These are phyloP conservation scores for Crypturellus tataupa DNA, from an alignment of 2,797 vertebrate genomes.

Conservation along the genomic window DNA sequence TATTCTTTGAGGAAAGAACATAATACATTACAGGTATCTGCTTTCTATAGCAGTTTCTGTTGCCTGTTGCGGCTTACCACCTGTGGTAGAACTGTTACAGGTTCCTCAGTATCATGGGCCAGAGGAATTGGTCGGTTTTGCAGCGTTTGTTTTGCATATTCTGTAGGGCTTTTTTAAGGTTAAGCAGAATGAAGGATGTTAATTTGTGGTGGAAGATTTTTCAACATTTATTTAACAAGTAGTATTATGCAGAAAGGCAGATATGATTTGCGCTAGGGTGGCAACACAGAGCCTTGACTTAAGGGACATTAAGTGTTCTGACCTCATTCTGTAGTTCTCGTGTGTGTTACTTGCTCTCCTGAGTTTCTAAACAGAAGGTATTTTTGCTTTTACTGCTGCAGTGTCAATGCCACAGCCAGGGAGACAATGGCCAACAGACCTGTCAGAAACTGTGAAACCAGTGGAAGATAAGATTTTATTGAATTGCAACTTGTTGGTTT, in stretches of 20 bases:
- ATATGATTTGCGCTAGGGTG: neutral
- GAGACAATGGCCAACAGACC: neutral
- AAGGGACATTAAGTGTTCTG: neutral
- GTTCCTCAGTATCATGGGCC: neutral
- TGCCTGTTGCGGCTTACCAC: neutral
- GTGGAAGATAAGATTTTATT: neutral
- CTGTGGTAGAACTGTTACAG: neutral
- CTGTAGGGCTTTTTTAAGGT: neutral
- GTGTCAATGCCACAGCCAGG: neutral
- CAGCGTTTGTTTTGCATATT: neutral
- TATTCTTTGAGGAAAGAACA: neutral
- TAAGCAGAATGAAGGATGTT: neutral
- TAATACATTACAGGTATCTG: neutral
- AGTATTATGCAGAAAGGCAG: neutral
- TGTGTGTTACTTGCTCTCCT: neutral
- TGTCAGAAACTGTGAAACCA: neutral
- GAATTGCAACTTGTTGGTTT: neutral
- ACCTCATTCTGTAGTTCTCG: neutral
- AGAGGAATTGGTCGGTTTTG: neutral
- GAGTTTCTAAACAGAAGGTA: neutral
- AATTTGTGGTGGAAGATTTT: neutral
- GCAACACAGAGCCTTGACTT: neutral
- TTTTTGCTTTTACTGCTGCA: neutral
- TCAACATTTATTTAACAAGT: neutral
- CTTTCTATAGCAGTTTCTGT: neutral